Conservation (phyloP, 2,797 vertebrate species). For the Esox masquinongy region DNA sequence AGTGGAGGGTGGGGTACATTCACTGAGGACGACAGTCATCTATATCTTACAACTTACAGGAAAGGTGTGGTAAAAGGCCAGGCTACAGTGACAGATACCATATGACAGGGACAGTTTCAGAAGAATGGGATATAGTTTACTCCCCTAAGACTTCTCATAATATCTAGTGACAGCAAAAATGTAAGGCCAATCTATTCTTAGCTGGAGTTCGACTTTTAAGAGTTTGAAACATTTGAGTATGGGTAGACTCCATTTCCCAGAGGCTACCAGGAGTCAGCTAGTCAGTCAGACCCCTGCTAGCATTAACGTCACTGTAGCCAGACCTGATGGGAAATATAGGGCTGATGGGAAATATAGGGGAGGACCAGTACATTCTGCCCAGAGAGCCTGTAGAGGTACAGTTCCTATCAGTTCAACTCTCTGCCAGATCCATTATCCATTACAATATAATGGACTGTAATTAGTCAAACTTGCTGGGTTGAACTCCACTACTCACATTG, state of each 20-base stretch:
- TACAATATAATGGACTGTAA: not conserved
- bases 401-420: slow-evolving; percentile 10
- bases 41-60: slow-evolving; percentile 38
- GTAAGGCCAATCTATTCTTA: not conserved
- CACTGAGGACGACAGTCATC: slow-evolving; percentile 35
- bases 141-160: not conserved
- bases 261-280: not conserved
- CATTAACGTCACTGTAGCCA: slow-evolving; percentile 60
- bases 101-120: not conserved
- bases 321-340: slow-evolving; percentile 39
- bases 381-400: slow-evolving; percentile 21
- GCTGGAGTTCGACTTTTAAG: not conserved
- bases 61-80: slow-evolving; percentile 27
- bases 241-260: not conserved
- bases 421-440: not conserved
- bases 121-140: not conserved
- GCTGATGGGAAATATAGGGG: slow-evolving; percentile 34
- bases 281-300: not conserved
- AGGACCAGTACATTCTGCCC: slow-evolving; percentile 51
- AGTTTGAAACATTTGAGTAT: slow-evolving; percentile 1
- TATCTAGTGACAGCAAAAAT: not conserved
- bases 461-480: not conserved
- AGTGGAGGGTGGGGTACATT: slow-evolving; percentile 12
- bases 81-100: slow-evolving; percentile 57
- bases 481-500: slow-evolving; percentile 8